phyloP scores from a whole-genome alignment of 1,140 invertebrate genomes.

The Brachionus rotundiformis region DNA sequence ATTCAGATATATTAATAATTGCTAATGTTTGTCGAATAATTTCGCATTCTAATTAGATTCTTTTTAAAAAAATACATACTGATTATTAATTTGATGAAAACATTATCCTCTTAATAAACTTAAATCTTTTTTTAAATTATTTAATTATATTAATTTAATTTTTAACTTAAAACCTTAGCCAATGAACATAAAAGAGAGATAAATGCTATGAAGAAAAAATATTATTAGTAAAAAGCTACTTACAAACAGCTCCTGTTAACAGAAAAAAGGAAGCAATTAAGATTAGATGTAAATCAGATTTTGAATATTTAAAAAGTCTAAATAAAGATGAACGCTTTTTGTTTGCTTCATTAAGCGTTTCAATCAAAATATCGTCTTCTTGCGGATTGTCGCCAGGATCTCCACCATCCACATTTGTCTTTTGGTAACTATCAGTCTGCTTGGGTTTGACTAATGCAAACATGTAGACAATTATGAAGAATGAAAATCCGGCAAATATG shows the following conservation, averaged over 20 bases:
- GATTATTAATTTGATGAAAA: too few relatives aligned
- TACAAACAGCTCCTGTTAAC: constrained; percentile 21
- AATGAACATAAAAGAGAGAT: too few relatives aligned
- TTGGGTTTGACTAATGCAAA: constrained; percentile 41
- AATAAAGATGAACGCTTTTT: constrained; percentile 48
- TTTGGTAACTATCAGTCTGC: constrained; percentile 13
- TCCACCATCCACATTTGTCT: constrained; percentile 27
- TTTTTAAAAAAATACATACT: too few relatives aligned
- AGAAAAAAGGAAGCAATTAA: background rate
- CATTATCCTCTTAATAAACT: too few relatives aligned
- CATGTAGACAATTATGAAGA: constrained; percentile 36
- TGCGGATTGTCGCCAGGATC: background rate
- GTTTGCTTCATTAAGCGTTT: constrained; percentile 43
- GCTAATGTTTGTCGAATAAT: too few relatives aligned
- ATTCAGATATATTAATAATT: too few relatives aligned
- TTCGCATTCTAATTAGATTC: background rate
- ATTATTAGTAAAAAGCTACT: constrained; percentile 7
- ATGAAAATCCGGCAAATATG: constrained; percentile 17
- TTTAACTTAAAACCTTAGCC: too few relatives aligned
- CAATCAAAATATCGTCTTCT: constrained; percentile 46
- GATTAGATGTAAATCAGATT: constrained; percentile 17
- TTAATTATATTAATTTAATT: too few relatives aligned
- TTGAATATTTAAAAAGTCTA: constrained; percentile 38
- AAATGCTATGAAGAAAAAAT: too few relatives aligned
- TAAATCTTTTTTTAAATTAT: too few relatives aligned